phyloP scores from a whole-genome alignment of 2,113 vertebrate species.

The Indicator indicator region DNA sequence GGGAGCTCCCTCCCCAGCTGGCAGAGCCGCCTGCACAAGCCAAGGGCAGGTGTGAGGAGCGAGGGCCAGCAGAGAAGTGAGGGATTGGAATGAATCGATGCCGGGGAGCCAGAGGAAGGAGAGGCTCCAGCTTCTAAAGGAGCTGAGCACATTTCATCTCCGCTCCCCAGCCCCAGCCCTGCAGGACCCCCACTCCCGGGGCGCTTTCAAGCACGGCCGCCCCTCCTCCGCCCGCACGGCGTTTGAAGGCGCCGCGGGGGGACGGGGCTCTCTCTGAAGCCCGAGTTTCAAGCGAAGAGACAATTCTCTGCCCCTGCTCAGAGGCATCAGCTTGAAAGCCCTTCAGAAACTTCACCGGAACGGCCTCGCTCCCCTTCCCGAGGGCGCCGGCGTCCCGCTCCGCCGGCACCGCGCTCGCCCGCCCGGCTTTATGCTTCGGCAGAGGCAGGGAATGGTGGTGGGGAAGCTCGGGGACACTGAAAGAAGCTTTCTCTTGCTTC shows the following conservation, averaged over 20 bases:
- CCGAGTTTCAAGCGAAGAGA: not conserved
- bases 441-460: not conserved
- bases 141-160: not conserved
- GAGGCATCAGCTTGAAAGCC: not conserved
- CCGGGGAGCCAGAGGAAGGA: not conserved
- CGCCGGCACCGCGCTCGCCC: not conserved
- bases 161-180: not conserved
- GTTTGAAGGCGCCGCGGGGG: conserved; percentile 44
- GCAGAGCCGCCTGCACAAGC: not conserved
- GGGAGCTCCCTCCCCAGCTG: not conserved
- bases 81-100: not conserved
- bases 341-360: not conserved
- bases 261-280: conserved; percentile 34
- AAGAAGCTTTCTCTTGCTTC: not conserved
- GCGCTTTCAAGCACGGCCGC: not conserved
- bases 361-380: not conserved
- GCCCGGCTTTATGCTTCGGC: not conserved
- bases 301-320: not conserved
- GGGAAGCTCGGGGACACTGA: not conserved
- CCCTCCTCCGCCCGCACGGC: not conserved
- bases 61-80: not conserved
- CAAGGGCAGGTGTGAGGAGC: not conserved
- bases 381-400: not conserved
- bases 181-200: not conserved
- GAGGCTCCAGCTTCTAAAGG: not conserved